Base-by-base conservation (phyloP, 2,888 invertebrate genomes). In the Clunio marinus region DNA sequence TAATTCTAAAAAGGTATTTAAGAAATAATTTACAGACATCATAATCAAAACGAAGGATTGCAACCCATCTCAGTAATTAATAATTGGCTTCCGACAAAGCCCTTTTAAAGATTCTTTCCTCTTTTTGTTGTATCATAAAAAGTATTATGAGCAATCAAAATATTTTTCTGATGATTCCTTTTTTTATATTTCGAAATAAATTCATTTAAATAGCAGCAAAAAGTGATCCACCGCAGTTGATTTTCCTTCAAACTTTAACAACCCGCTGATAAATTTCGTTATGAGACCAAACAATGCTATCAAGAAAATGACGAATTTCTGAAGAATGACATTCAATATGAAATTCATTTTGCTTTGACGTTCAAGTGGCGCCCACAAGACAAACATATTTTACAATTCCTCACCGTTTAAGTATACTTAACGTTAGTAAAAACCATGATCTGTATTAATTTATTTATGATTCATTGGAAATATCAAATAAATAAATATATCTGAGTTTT, bases 391-490 rank as follows among this genome's bases (percentile, higher is more conserved):
- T 65, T 65, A 45, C 63, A 46, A 5, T n/a, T 5, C 45, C 7
- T 15, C n/a, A 4, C n/a, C n/a, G 32, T 35, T 17, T n/a, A n/a
- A n/a, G n/a, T n/a, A n/a, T n/a, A n/a, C n/a, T n/a, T n/a, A n/a
- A n/a, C n/a, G n/a, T n/a, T n/a, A n/a, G n/a, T n/a, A n/a, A n/a
- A n/a, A n/a, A n/a, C n/a, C n/a, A n/a, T n/a, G n/a, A n/a, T n/a
- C n/a, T 51, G 51, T 66, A 25, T 57, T 25, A 57, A 57, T 25
- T 57, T 57, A 57, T 35, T 55, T 66, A 66, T 66, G 66, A 66
- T 66, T 66, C 66, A 55, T 35, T 51, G 66, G 55, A 66, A 59
- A 55, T n/a, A n/a, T n/a, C n/a, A n/a, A n/a, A n/a, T n/a, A n/a
- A n/a, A n/a, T n/a, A n/a, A n/a, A n/a, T 55, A 51, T 46, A 51